phyloP scores from a whole-genome alignment of 1,140 invertebrate genomes.

The Tetramorium simillimum region DNA sequence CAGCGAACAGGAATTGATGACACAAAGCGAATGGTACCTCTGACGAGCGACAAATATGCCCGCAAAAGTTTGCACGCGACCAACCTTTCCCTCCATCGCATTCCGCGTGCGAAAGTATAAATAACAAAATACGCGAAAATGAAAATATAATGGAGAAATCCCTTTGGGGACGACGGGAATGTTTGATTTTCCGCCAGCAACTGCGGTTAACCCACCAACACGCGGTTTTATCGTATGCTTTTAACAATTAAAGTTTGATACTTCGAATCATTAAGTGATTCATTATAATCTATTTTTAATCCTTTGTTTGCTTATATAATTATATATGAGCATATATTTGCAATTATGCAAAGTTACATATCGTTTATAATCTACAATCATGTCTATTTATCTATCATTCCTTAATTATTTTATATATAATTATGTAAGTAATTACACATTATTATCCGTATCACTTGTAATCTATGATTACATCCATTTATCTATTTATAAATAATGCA shows the following conservation, averaged over 20 bases:
- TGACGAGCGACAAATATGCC: neutral
- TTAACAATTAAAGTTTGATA: neutral
- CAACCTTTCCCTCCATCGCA: neutral
- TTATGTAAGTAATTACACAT: neutral
- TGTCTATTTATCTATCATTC: neutral
- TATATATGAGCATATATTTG: neutral
- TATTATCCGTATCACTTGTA: neutral
- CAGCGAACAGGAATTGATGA: neutral
- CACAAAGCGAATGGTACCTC: slow-evolving; percentile 15
- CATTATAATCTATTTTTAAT: neutral
- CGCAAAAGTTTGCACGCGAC: slow-evolving; percentile 14
- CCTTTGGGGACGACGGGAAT: neutral
- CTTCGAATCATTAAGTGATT: neutral
- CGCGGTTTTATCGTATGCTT: slow-evolving; percentile 17
- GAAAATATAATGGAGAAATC: slow-evolving; percentile 6
- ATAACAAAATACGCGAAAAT: slow-evolving; percentile 20
- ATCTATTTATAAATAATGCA: neutral
- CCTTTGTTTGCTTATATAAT: neutral
- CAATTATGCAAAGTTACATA: neutral
- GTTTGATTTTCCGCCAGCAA: neutral
- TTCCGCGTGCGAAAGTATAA: neutral
- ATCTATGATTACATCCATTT: neutral
- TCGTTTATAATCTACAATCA: too few species aligned
- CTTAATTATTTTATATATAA: neutral
- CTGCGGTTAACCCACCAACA: neutral